Evolutionary conservation across 2,888 invertebrate species (phyloP), one percentile per base, ranked within the genome.

Genomic region (Pollenia angustigena): DNA sequence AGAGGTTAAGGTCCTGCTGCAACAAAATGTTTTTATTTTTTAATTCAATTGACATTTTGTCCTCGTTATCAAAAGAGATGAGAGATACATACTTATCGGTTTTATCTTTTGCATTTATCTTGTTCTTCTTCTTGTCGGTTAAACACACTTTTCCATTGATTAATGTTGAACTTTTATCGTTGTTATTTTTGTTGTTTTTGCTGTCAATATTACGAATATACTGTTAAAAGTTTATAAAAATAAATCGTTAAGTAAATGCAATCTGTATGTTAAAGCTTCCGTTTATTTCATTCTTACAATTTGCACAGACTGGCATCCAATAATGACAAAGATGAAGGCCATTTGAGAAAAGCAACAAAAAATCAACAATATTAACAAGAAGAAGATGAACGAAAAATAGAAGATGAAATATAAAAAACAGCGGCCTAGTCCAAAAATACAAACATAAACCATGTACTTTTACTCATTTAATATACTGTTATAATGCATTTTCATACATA

Each of bases 281-380:
- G 71, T 52, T 44, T 50, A 60, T 56, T 60, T 69, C 4, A 68
- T 68, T 48, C 46, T 68, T 52, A 16, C 48, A 56, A 58, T 69
- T 50, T 7, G 7, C 60, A 50, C 44, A 56, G 44, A 44, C 69
- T 64, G 69, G 52, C 80, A 80, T 80, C 69, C 52, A 71, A 54
- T 60, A 52, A 71, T 80, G 68, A 58, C 44, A 75, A 80, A 74
- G 60, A 80, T 80, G 84, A 85, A 85, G 84, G 84, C 16, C 84
- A 80, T 60, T 68, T 32, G 10, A 44, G 10, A 18, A 64, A 50
- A 66, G 42, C 32, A 69, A 42, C 40, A 48, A 46, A 56, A 48
- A 16, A 18, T 40, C 18, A 40, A 50, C 56, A 78, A 46, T 32
- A 16, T 60, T 9, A 52, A 69, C 40, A 12, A 60, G 44, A 60